phyloP scores from a whole-genome alignment of 2,888 invertebrate genomes.

The Mamestra brassicae region DNA sequence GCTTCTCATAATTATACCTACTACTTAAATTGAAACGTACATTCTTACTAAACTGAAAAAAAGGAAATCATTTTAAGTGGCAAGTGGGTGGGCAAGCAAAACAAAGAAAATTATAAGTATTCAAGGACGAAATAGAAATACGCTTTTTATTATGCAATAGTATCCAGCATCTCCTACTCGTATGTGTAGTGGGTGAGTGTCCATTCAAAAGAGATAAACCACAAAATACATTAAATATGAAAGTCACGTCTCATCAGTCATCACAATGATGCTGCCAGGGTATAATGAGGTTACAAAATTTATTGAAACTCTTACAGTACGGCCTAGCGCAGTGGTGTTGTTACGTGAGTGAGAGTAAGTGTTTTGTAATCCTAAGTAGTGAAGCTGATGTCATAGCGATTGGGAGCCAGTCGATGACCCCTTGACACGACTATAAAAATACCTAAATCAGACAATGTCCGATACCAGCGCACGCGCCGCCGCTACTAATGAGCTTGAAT shows the following conservation, averaged over 20 bases:
- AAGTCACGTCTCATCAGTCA: slow-evolving; percentile 71
- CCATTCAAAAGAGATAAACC: slow-evolving; percentile 65
- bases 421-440: slow-evolving; percentile 84
- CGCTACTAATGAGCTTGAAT: slow-evolving; percentile 44
- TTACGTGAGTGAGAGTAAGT: slow-evolving; percentile 87
- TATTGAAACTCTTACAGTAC: slow-evolving; percentile 76
- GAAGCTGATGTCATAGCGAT: slow-evolving; percentile 87
- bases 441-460: slow-evolving; percentile 76
- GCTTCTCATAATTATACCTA: neutral
- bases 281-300: slow-evolving; percentile 77
- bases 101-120: too few relatives aligned
- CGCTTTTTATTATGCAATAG: slow-evolving; percentile 59
- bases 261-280: slow-evolving; percentile 69
- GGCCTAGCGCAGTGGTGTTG: slow-evolving; percentile 74
- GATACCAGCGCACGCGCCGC: slow-evolving; percentile 61
- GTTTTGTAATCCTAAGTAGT: slow-evolving; percentile 87
- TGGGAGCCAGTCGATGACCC: slow-evolving; percentile 88
- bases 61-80: too few relatives aligned
- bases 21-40: too few relatives aligned
- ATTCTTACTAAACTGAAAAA: too few relatives aligned
- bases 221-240: slow-evolving; percentile 69
- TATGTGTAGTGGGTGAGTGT: slow-evolving; percentile 35
- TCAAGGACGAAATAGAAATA: neutral
- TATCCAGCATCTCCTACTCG: slow-evolving; percentile 30
- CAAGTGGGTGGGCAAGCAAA: too few relatives aligned